phyloP scores from a whole-genome alignment of 2,888 invertebrate species.

The Meta bourneti region DNA sequence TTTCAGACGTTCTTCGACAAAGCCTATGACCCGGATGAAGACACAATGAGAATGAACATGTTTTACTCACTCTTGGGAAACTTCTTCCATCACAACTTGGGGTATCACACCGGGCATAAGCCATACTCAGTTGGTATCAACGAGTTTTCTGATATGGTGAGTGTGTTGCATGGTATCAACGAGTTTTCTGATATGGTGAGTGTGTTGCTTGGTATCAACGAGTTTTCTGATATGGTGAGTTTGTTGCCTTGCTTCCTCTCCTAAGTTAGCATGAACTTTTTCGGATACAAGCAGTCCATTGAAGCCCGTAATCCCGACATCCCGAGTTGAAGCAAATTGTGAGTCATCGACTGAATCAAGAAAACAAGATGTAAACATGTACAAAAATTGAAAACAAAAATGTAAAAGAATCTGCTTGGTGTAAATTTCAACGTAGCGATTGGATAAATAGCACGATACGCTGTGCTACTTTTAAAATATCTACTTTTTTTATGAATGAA shows the following conservation, averaged over 20 bases:
- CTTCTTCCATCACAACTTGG: conserved; percentile 17
- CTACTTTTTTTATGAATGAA: too few relatives aligned
- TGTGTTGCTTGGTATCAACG: conserved; percentile 28
- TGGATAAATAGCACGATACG: too few relatives aligned
- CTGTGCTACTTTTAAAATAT: too few relatives aligned
- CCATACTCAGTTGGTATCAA: conserved; percentile 31
- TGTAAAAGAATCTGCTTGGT: too few relatives aligned
- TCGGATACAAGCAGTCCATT: too few relatives aligned
- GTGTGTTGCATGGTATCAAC: conserved; percentile 33
- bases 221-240: conserved; percentile 50
- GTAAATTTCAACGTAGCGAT: too few relatives aligned
- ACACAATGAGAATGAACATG: neutral
- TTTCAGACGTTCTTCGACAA: conserved; percentile 16
- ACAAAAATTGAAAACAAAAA: too few relatives aligned
- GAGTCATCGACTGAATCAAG: too few relatives aligned
- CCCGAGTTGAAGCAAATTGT: neutral
- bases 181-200: conserved; percentile 50
- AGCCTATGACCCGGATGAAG: conserved; percentile 10
- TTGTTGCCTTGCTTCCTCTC: neutral
- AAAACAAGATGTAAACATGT: too few relatives aligned
- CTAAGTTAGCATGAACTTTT: too few relatives aligned
- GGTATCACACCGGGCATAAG: neutral
- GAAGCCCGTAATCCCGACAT: neutral
- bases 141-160: conserved; percentile 48
- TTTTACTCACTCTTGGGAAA: neutral